Evolutionary conservation across 2,797 vertebrate genomes (phyloP).

Genomic region (Ambastaia sidthimunki): DNA sequence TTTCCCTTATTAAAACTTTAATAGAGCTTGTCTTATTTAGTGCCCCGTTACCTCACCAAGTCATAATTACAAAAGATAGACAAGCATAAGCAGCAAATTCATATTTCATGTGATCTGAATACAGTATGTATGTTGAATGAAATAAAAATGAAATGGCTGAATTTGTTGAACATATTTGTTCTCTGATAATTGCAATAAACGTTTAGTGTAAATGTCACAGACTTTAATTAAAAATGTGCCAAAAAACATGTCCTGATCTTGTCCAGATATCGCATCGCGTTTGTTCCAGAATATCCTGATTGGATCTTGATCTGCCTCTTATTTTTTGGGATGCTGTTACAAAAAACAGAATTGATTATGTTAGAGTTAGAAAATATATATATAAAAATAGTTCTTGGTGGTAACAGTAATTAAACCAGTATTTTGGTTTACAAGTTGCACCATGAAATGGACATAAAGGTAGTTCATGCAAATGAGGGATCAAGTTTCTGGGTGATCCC

Average conservation of each 20-base stretch:
- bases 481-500: not conserved
- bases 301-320: constrained; percentile 46
- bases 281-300: constrained; percentile 3
- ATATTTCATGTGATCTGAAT: not conserved
- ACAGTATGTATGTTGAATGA: constrained; percentile 8
- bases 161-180: constrained; percentile 13
- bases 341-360: constrained; percentile 13
- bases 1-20: not conserved
- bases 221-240: constrained; percentile 8
- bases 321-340: constrained; percentile 71
- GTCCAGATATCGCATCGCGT: constrained; percentile 18
- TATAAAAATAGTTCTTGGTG: not conserved
- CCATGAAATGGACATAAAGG: not conserved
- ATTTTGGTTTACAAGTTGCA: not conserved
- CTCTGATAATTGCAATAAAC: constrained; percentile 34
- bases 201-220: constrained; percentile 25
- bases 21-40: not conserved
- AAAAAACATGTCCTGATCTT: constrained; percentile 2
- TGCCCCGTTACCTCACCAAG: not conserved
- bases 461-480: not conserved
- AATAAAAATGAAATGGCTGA: not conserved
- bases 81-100: constrained; percentile 23
- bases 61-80: not conserved
- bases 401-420: not conserved
- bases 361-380: not conserved